These are phyloP conservation scores for Abrostola triplasia DNA, from an alignment of 2,888 invertebrate genomes.

Conservation along the genomic window DNA sequence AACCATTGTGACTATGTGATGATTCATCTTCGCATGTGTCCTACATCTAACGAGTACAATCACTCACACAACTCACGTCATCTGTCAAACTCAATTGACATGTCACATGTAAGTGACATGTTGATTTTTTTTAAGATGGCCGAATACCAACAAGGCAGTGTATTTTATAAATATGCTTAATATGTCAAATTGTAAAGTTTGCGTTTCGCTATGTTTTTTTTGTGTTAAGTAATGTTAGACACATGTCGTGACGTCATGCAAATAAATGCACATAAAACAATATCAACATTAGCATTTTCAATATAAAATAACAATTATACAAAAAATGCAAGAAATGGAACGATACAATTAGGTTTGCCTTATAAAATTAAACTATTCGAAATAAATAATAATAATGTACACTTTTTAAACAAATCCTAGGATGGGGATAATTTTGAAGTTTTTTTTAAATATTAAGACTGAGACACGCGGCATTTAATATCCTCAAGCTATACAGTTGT, in stretches of 20 bases:
- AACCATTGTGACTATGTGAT: conserved; percentile 85
- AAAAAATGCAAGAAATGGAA: conserved; percentile 86
- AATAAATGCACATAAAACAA: conserved; percentile 67
- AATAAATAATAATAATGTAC: conserved; percentile 80
- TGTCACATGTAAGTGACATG: conserved; percentile 22
- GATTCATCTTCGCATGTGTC: conserved; percentile 66
- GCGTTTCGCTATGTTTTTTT: neutral
- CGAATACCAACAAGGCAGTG: conserved; percentile 7
- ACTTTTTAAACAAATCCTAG: conserved; percentile 81
- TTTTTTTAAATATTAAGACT: conserved; percentile 20
- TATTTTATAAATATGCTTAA: no score
- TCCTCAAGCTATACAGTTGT: neutral
- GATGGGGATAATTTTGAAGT: conserved; percentile 66
- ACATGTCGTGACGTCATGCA: conserved; percentile 44
- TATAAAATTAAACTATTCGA: conserved; percentile 72
- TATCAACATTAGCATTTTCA: conserved; percentile 80
- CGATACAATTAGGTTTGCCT: conserved; percentile 73
- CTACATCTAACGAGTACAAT: conserved; percentile 62
- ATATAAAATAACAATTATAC: conserved; percentile 85
- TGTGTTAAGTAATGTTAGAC: conserved; percentile 39
- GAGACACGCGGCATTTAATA: conserved; percentile 11
- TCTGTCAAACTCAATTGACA: conserved; percentile 53
- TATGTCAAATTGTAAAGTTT: no score
- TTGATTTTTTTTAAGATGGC: conserved; percentile 2
- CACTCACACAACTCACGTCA: conserved; percentile 56